Percentiles rank a stretch among this genome's conserved stretches.
Evolutionary conservation across 2,113 vertebrate species (phyloP).

Genomic region (Anser brachyrhynchus): DNA sequence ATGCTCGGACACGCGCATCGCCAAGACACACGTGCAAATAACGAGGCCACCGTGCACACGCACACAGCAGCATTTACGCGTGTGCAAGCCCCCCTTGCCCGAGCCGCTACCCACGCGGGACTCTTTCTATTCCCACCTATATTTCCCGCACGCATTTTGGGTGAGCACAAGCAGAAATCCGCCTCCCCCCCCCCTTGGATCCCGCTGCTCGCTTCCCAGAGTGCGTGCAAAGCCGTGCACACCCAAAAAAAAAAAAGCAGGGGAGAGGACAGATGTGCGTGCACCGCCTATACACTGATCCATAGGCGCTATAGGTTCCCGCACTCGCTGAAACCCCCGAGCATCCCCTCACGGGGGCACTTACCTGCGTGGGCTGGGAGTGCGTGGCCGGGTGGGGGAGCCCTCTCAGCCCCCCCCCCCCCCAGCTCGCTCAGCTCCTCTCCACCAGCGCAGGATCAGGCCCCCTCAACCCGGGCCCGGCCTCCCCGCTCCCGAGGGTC

Average conservation of each 20-base stretch:
- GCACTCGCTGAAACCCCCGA: accelerated
- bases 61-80: neutral
- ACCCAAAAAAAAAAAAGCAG: neutral
- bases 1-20: accelerated
- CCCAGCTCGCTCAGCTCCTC: neutral
- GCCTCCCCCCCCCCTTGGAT: neutral
- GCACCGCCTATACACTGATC: accelerated
- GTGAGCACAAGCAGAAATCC: accelerated
- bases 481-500: neutral
- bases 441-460: neutral
- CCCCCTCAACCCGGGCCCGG: neutral
- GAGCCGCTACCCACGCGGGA: accelerated
- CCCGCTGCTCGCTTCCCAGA: neutral
- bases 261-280: accelerated
- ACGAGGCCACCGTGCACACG: accelerated
- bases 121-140: accelerated
- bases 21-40: accelerated
- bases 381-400: neutral
- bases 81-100: accelerated
- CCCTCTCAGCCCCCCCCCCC: too few species aligned
- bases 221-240: neutral
- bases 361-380: neutral
- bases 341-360: neutral
- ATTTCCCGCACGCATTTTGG: neutral
- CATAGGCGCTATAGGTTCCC: accelerated